Evolutionary conservation across 2,888 invertebrate genomes (phyloP), one percentile per base, ranked within the genome.

Genomic region (Zootermopsis nevadensis): DNA sequence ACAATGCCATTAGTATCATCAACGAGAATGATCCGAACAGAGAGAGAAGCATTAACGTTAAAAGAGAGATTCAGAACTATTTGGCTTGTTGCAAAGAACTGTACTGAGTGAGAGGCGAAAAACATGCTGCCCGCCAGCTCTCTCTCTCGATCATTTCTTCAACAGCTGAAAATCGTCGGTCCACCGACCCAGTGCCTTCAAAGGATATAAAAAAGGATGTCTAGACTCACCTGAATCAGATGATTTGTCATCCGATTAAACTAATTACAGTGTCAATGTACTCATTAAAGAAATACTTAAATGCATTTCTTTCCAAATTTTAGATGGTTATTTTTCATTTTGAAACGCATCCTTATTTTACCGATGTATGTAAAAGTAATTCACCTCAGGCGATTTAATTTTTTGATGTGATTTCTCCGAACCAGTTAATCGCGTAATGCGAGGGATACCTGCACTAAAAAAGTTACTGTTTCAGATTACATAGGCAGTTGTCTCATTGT

Each of bases 81-180:
- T 30, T 72, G 35, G 72, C 72, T 72, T 72, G 31, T 31, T 72
- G 24, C 72, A 72, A 72, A 72, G 72, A 72, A 72, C 72, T 31
- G 8, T 72, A 72, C 24, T 30, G 31, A 33, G 72, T 30, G 30
- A 72, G 35, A 24, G n/a, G n/a, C n/a, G n/a, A n/a, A n/a, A 72
- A 72, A 8, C 15, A 72, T 72, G 33, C 66, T 27, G 30, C n/a
- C 30, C 66, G 33, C 8, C 33, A 6, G 30, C 8, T 31, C 8
- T 6, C 30, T 31, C 31, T 31, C 22, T 22, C 7, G 19, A 12
- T 8, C 8, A 30, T 72, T 12, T 22, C 8, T 33, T 33, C 15
- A 72, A 72, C 8, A 33, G 31, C 10, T 72, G 30, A 33, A 33
- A 30, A 72, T 33, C 31, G 24, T 66, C 66, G 24, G 30, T 7